Percentiles rank a stretch among this genome's conserved stretches.
Evolutionary conservation across 2,113 vertebrate genomes (phyloP).

Genomic region (Salvator merianae): DNA sequence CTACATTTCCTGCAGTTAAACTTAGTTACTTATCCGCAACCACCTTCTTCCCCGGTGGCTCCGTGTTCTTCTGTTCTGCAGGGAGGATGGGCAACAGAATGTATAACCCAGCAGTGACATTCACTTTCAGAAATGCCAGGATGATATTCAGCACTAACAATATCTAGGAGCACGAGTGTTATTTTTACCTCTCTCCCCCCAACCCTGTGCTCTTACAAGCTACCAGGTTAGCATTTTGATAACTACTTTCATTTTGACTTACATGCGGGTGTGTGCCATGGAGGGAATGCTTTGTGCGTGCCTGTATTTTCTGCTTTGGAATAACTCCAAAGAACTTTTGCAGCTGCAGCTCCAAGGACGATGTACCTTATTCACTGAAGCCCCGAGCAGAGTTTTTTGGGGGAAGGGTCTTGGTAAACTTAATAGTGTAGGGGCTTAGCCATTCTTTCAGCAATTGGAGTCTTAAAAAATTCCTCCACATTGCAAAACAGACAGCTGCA

Average conservation of each 20-base stretch:
- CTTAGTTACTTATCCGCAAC: neutral
- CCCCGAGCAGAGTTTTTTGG: neutral
- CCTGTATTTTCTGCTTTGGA: slow-evolving; percentile 24
- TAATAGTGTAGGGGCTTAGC: neutral
- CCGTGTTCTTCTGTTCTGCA: neutral
- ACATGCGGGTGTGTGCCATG: slow-evolving; percentile 1
- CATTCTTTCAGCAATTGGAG: neutral
- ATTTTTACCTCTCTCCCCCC: neutral
- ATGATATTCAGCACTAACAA: neutral
- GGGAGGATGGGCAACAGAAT: neutral
- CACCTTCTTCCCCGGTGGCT: neutral
- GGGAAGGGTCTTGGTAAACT: neutral
- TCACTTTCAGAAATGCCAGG: neutral
- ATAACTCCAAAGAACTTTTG: slow-evolving; percentile 17
- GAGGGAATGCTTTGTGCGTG: slow-evolving; percentile 28
- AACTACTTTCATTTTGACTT: slow-evolving; percentile 10
- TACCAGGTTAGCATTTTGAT: neutral
- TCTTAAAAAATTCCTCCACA: neutral
- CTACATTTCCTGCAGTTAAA: neutral
- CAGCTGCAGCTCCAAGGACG: slow-evolving; percentile 15
- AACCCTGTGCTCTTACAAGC: neutral
- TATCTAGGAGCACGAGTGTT: neutral
- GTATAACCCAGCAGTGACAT: neutral
- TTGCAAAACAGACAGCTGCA: neutral
- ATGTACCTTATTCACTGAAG: neutral